These are phyloP conservation scores for Podarcis siculus DNA, from an alignment of 2,797 vertebrate species.

Conservation along the genomic window DNA sequence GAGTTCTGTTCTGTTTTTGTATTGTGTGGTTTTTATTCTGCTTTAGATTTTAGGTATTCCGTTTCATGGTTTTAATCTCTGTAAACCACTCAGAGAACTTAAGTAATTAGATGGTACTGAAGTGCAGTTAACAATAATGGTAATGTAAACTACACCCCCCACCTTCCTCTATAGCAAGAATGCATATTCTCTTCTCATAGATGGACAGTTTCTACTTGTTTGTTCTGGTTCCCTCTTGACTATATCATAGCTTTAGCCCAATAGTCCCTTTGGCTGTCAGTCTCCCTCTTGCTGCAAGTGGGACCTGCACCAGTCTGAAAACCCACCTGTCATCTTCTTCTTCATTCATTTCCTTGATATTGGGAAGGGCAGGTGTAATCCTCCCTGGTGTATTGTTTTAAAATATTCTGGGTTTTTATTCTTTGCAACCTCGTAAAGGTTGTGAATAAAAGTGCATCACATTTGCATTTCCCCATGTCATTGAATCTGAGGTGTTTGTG, in stretches of 20 bases:
- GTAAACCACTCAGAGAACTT: no score
- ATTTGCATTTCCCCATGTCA: background rate
- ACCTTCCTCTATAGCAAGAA: no score
- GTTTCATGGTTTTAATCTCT: background rate
- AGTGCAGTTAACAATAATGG: background rate
- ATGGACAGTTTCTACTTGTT: background rate
- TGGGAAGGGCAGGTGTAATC: background rate
- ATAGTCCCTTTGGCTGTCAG: background rate
- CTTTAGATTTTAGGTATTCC: no score
- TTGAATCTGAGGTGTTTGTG: background rate
- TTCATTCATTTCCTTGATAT: background rate
- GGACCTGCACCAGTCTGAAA: background rate
- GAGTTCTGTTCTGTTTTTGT: no score
- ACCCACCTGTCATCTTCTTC: background rate
- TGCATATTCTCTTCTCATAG: background rate
- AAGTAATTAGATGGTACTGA: no score
- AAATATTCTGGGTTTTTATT: no score
- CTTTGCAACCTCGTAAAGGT: no score
- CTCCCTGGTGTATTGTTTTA: no score
- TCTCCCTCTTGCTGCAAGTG: background rate
- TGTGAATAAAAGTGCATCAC: no score
- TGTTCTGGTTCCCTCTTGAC: background rate
- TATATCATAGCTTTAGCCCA: no score
- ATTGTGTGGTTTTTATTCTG: no score
- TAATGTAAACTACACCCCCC: background rate